Evolutionary conservation across 2,113 vertebrate species (phyloP), one percentile per base, ranked within the genome.

Genomic region (Eclectus roratus): DNA sequence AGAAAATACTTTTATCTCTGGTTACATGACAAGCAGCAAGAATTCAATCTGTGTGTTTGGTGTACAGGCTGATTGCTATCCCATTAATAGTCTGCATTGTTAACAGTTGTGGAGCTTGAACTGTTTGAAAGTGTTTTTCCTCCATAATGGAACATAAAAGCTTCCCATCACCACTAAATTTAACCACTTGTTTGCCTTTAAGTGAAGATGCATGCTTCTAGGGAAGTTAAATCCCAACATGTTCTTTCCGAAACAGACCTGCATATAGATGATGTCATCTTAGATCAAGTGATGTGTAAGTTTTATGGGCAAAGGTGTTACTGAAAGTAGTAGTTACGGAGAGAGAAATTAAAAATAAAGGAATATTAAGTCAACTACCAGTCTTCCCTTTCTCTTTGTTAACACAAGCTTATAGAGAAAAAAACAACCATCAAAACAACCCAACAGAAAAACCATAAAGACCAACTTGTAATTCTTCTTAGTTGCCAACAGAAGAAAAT

Each of bases 1-100:
- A 49, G 33, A 91, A 97, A 94, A 95, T 47, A 72, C 63, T 94
- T 88, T 91, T 82, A 82, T 95, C 81, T 93, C 88, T 49, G 47
- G 56, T 82, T 93, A 79, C 63, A 88, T 44, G 92, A 93, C 78
- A 95, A 85, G 90, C 66, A 85, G 61, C 58, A 85, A 91, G 63
- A 94, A 89, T 80, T 85, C 79, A 80, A 23, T 88, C 69, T 55
- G 12, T 28, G 44, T 31, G 35, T 77, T 49, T 94, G 47, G 55
- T 39, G 37, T 3, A 8, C 41, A 58, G 84, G 84, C 52, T 74
- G 78, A 79, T 95, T 79, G 28, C 81, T 89, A 63, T 27, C 46
- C 91, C 65, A 89, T 87, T 71, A 87, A 68, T 7, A 89, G 58
- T 6, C 70, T 80, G 52, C 39, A 79, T 37, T 79, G 43, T 64